Evolutionary conservation across 2,113 vertebrate species (phyloP), one percentile per base, ranked within the genome.

Genomic region (Corvus hawaiiensis): DNA sequence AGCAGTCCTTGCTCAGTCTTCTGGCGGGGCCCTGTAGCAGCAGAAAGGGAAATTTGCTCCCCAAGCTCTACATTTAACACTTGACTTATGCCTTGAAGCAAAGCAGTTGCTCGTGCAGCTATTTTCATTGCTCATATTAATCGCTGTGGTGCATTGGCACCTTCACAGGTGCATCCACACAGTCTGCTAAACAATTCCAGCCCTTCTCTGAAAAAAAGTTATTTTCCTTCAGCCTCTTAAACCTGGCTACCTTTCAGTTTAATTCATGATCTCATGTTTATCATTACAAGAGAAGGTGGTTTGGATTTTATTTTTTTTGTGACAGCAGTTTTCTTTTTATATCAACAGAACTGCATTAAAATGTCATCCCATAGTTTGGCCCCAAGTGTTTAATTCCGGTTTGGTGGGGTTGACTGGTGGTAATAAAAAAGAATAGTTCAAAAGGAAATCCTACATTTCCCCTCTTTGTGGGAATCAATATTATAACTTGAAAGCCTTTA

Each of bases 361-460:
- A 64, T 86, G 72, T 63, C 39, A 52, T 54, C 11, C 32, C 5
- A 1, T 24, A 75, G 76, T 56, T 72, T 93, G 82, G 32, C 46
- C 44, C 28, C 32, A 44, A 81, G 86, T 63, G 69, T 84, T 90
- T 86, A 39, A 75, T 90, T 96, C 80, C 41, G n/a, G 27, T 87
- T 90, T 84, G 69, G 48, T 89, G 37, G 28, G 8, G 5, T 58
- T 90, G 62, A 54, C 64, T 61, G 56, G 61, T 52, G 52, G 35
- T 84, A 92, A 78, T 78, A 77, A 75, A 82, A 90, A 93, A 55
- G 55, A 93, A 48, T 27, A 90, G 44, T 79, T 95, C 20, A 41
- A 41, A 92, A 92, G 73, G 83, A 96, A 92, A 87, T 93, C 44
- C 49, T 90, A 26, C 32, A 39, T 82, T 93, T 90, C 44, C 55